Base-by-base conservation (phyloP, 2,888 invertebrate species). In the Napeogenes sylphis region DNA sequence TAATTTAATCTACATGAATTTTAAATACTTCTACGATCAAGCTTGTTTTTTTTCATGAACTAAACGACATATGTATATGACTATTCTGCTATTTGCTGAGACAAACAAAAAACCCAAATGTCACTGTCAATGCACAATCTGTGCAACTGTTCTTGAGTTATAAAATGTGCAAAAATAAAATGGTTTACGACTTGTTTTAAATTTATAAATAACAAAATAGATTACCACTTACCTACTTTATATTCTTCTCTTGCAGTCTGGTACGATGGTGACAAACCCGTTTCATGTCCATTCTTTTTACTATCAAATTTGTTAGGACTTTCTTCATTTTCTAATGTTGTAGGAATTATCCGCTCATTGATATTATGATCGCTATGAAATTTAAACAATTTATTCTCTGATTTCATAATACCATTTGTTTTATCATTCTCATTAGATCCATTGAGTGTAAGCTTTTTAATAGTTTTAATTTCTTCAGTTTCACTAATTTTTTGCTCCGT, bases 381-480 rank as follows among this genome's bases (percentile, higher is more conserved):
- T 54, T 46, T 66, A 10, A 54, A 21, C 21, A 21, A 46, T 4
- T 35, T 14, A 51, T 57, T 55, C 33, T 67, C 61, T 33, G 55
- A 45, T 54, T 56, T 30, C 10, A 8, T 38, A 38, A 42, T 12
- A 42, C 42, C 42, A 56, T 76, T 70, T n/a, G 61, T 71, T 33
- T 21, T 21, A 21, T n/a, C n/a, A n/a, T 21, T 21, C 21, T 76
- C 79, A 53, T 76, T 77, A 38, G 83, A 80, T 46, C 88, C 90
- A 70, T 90, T 91, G 4, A 90, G 71, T 42, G 87, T 72, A 62
- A 90, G 78, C 75, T 86, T 91, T 74, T 87, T 90, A 67, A 86
- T 85, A n/a, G 90, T 91, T 66, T 85, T 90, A 45, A 90, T 82
- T 81, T 91, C 90, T 77, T 91, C 87, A 8, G 83, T 76, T 79